Conservation (phyloP, 2,888 invertebrate species). For the Troides helena region DNA sequence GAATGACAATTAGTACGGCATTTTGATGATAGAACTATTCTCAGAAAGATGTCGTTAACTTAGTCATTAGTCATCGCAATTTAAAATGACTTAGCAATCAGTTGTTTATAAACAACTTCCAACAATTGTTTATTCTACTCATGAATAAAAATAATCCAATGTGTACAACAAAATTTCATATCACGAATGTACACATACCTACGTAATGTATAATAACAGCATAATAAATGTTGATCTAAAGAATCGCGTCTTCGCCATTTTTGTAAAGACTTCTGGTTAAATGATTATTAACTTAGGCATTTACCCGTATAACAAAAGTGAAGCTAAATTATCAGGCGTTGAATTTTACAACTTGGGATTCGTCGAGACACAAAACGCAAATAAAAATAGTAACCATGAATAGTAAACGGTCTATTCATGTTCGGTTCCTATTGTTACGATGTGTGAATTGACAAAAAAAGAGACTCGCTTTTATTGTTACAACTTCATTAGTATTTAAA, state of each 20-base stretch:
- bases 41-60: constrained; percentile 14
- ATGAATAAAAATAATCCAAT: not conserved
- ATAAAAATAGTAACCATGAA: constrained; percentile 41
- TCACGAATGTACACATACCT: no score
- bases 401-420: constrained; percentile 36
- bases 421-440: constrained; percentile 16
- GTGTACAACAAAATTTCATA: not conserved
- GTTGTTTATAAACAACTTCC: constrained; percentile 2
- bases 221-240: no score
- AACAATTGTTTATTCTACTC: not conserved
- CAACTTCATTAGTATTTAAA: constrained; percentile 29
- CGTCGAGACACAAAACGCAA: constrained; percentile 36
- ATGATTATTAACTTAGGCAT: not conserved
- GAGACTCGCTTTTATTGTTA: constrained; percentile 14
- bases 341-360: constrained; percentile 36
- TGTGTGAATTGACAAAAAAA: constrained; percentile 20
- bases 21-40: constrained; percentile 11
- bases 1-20: constrained; percentile 9
- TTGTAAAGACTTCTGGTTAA: no score
- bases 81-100: constrained; percentile 2
- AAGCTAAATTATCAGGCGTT: constrained; percentile 26
- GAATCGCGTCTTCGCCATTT: no score
- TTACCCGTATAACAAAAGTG: not conserved
- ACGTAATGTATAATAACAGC: not conserved
- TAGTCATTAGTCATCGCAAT: constrained; percentile 11